These are phyloP conservation scores for Temnothorax rugatulus DNA, from an alignment of 2,888 invertebrate species.

Conservation along the genomic window DNA sequence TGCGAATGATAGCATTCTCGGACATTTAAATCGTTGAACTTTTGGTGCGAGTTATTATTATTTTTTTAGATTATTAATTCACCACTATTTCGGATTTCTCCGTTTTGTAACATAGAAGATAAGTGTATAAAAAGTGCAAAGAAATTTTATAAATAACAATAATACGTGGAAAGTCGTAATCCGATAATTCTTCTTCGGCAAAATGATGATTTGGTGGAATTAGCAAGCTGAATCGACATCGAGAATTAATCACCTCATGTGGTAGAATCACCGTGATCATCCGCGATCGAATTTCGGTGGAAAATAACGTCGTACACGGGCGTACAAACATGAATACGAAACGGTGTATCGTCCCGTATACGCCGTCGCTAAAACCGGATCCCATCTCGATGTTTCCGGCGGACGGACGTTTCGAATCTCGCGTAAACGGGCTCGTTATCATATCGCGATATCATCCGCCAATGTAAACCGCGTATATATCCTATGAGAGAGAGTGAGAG, in stretches of 20 bases:
- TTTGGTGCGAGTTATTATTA: not conserved
- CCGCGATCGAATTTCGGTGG: constrained; percentile 31
- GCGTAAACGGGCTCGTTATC: constrained; percentile 34
- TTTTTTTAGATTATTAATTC: not conserved
- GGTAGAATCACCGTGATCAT: constrained; percentile 33
- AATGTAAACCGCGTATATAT: not conserved
- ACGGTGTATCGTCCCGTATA: constrained; percentile 21
- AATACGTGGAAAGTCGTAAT: not conserved
- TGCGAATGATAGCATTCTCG: not conserved
- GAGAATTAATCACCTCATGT: constrained; percentile 29
- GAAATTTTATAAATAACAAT: not conserved
- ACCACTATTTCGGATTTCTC: not conserved
- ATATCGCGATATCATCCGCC: constrained; percentile 30
- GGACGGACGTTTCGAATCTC: constrained; percentile 37
- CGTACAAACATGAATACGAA: constrained; percentile 7
- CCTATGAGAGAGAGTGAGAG: not conserved
- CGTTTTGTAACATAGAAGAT: not conserved
- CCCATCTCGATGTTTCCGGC: constrained; percentile 43
- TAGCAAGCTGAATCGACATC: constrained; percentile 29
- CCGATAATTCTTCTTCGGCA: not conserved
- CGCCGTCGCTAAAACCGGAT: constrained; percentile 42
- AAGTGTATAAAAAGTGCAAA: not conserved
- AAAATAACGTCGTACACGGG: constrained; percentile 30
- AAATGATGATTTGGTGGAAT: constrained; percentile 34
- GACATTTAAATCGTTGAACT: not conserved